Base-by-base conservation (phyloP, 2,113 vertebrate genomes). In the Nansenia antarctica region DNA sequence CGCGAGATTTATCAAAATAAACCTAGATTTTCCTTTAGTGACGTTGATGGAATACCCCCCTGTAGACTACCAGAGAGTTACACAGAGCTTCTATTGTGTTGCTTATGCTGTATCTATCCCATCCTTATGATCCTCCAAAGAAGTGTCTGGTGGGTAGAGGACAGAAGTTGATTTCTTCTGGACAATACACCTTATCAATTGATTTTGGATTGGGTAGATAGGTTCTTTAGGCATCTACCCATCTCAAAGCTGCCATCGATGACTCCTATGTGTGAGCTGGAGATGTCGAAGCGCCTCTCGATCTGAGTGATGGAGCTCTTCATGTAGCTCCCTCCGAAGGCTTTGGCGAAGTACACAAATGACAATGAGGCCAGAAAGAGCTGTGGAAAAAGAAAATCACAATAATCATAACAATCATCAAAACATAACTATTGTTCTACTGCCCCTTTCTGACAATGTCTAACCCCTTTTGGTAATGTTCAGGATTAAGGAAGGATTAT, bases 211-310 rank as follows among this genome's bases (percentile, higher is more conserved):
- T 42, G 37, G 3, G 39, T 5, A 42, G 18, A 42, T 5, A 42
- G 3, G 15, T 1, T 18, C 15, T 42, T 9, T 2, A 15, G 61
- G 22, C 65, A n/a, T n/a, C 14, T 90, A 99, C 97, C 98, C 5
- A 97, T 90, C 90, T 99, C 97, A 67, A 99, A 99, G 79, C 95
- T 93, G 72, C 95, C 94, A 6, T 99, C 96, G 8, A 98, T 71
- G 1, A 97, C 78, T 22, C 98, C 97, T 1, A 89, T 89, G 1
- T 90, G 59, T 0, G 96, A 96, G 34, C 97, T 97, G 0, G 95
- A 71, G 73, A 98, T 88, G 55, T 93, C 94, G 62, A 99, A 99
- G 65, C 96, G 94, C 14, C 95, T 84, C 85, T 99, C 98, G 52
- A 99, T 95, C 67, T 98, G 97, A 0, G 94, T 97, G 82, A 97